A percentile compares a stretch with the other conserved stretches of the same genome.
These are phyloP conservation scores for Diplodus sargus DNA, from an alignment of 2,797 vertebrate species.

Conservation along the genomic window DNA sequence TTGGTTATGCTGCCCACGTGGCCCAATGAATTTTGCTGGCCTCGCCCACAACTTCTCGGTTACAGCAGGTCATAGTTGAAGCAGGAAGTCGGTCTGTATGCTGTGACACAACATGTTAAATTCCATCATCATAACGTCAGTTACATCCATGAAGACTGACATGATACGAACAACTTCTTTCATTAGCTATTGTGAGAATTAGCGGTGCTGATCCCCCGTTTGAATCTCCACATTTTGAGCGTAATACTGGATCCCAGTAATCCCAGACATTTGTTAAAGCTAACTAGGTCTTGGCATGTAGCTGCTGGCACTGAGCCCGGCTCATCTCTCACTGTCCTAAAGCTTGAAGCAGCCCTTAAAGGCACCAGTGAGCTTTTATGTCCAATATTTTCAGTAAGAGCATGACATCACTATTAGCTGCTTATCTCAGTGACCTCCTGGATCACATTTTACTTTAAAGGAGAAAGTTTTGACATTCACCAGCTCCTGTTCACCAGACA, in stretches of 20 bases:
- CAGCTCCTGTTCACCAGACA: background rate
- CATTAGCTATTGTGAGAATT: background rate
- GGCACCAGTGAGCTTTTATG: background rate
- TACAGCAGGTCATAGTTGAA: background rate
- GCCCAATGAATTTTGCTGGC: no score
- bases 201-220: background rate
- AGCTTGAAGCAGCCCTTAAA: constrained; percentile 12
- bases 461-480: constrained; percentile 14
- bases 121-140: background rate
- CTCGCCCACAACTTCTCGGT: no score
- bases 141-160: background rate
- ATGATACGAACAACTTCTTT: background rate
- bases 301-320: constrained; percentile 11
- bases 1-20: no score
- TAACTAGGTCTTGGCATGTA: constrained; percentile 9
- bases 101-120: background rate
- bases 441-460: constrained; percentile 2
- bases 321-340: background rate
- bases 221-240: background rate
- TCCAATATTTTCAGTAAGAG: constrained; percentile 4
- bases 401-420: background rate
- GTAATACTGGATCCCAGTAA: constrained; percentile 13
- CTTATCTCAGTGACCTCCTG: constrained; percentile 3
- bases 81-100: background rate
- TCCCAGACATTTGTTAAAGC: constrained; percentile 3